Conservation (phyloP, 2,888 invertebrate species). For the Noctua janthina region DNA sequence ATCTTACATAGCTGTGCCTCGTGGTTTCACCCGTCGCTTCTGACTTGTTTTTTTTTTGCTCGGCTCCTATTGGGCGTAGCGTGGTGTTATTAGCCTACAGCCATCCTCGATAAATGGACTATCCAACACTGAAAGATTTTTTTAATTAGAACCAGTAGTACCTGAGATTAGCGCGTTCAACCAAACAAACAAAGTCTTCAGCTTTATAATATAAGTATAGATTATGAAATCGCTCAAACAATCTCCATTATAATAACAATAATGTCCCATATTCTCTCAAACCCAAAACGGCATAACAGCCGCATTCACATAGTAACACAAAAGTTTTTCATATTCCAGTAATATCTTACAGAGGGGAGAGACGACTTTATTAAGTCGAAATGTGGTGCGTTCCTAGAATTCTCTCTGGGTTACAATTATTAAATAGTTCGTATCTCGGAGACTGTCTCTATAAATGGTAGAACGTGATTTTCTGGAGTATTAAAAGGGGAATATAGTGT, state of each 20-base stretch:
- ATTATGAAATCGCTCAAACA: neutral
- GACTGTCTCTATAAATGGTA: slow-evolving; percentile 10
- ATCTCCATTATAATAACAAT: neutral
- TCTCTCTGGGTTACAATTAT: slow-evolving; percentile 30
- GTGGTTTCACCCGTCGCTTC: too few relatives aligned
- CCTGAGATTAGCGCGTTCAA: too few relatives aligned
- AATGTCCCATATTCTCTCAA: neutral
- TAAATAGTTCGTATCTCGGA: slow-evolving; percentile 42
- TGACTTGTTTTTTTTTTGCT: too few relatives aligned
- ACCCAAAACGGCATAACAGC: neutral
- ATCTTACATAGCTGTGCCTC: neutral
- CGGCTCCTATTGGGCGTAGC: too few relatives aligned
- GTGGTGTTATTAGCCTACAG: too few relatives aligned
- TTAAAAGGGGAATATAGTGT: slow-evolving; percentile 2
- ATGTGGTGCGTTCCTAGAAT: slow-evolving; percentile 32
- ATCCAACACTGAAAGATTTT: too few relatives aligned
- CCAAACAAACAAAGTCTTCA: too few relatives aligned
- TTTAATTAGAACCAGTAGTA: too few relatives aligned
- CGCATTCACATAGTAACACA: neutral
- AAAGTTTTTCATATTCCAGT: slow-evolving; percentile 21
- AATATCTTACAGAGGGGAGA: slow-evolving; percentile 2
- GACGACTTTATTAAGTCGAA: slow-evolving; percentile 16
- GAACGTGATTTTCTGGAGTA: slow-evolving; percentile 8
- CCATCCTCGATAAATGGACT: too few relatives aligned
- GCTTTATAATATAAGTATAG: too few relatives aligned